Evolutionary conservation across 2,888 invertebrate species (phyloP).

Genomic region (Agriotes lineatus): DNA sequence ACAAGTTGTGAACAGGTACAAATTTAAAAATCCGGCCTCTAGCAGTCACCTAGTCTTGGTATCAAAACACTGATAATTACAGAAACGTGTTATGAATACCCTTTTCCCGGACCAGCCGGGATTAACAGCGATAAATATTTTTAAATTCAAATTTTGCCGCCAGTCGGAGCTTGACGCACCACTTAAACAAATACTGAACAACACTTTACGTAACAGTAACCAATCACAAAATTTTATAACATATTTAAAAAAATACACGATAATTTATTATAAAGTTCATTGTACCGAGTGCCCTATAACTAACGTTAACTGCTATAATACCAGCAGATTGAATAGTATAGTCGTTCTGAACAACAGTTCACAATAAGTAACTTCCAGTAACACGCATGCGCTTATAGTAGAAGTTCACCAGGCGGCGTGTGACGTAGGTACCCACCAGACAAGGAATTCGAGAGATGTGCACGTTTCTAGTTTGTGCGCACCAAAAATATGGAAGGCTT

Average conservation of each 20-base stretch:
- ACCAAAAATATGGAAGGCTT: background rate
- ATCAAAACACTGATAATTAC: constrained; percentile 4
- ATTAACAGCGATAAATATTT: background rate
- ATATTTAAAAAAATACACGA: background rate
- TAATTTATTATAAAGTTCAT: constrained; percentile 43
- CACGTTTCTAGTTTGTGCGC: constrained; percentile 26
- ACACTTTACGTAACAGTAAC: constrained; percentile 6
- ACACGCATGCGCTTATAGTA: constrained; percentile 42
- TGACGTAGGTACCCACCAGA: constrained; percentile 49
- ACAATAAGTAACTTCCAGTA: constrained; percentile 42
- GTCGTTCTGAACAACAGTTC: constrained; percentile 37
- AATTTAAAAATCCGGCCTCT: constrained; percentile 24
- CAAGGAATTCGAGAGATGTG: constrained; percentile 57
- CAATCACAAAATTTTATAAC: background rate
- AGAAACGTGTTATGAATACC: no score
- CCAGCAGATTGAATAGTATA: constrained; percentile 36
- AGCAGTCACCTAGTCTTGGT: constrained; percentile 6
- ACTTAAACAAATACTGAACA: constrained; percentile 10
- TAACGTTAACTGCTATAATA: constrained; percentile 30
- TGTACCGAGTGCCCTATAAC: constrained; percentile 49
- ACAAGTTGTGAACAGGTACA: constrained; percentile 37
- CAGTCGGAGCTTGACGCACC: constrained; percentile 7
- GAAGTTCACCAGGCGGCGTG: constrained; percentile 34
- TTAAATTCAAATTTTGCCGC: constrained; percentile 29
- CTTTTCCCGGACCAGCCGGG: no score